These are phyloP conservation scores for Mustelus asterias DNA, from an alignment of 2,113 vertebrate genomes.

Conservation along the genomic window DNA sequence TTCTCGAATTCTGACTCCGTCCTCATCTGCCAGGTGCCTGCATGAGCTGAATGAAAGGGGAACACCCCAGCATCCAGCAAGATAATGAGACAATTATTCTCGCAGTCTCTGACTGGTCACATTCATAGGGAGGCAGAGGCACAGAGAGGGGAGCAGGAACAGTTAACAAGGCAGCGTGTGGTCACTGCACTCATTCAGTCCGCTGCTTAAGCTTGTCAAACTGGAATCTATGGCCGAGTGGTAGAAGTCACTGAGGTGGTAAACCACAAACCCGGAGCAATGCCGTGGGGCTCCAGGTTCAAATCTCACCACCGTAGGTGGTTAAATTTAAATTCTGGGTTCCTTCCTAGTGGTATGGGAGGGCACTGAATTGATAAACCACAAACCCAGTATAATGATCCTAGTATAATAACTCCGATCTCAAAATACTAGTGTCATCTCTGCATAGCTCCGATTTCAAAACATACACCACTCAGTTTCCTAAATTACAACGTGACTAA, in stretches of 20 bases:
- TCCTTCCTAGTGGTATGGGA: no score
- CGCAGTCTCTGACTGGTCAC: neutral
- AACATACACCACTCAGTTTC: neutral
- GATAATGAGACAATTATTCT: neutral
- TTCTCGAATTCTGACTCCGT: neutral
- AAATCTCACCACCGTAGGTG: no score
- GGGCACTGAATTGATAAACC: no score
- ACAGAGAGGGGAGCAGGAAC: neutral
- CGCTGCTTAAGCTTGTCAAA: neutral
- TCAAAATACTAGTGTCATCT: no score
- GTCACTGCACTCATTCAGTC: neutral
- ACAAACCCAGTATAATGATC: no score
- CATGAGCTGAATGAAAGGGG: neutral
- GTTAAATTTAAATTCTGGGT: no score
- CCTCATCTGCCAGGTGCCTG: neutral
- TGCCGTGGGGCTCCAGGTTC: no score
- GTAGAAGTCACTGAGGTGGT: no score
- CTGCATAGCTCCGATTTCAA: no score
- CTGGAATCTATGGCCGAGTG: no score
- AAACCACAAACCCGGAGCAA: no score
- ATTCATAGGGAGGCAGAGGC: neutral
- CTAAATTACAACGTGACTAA: neutral
- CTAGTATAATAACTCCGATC: no score
- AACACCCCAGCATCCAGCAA: neutral
- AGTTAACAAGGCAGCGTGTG: neutral